Evolutionary conservation across 1,140 invertebrate genomes (phyloP), one percentile per base, ranked within the genome.

Genomic region (Panulirus ornatus): DNA sequence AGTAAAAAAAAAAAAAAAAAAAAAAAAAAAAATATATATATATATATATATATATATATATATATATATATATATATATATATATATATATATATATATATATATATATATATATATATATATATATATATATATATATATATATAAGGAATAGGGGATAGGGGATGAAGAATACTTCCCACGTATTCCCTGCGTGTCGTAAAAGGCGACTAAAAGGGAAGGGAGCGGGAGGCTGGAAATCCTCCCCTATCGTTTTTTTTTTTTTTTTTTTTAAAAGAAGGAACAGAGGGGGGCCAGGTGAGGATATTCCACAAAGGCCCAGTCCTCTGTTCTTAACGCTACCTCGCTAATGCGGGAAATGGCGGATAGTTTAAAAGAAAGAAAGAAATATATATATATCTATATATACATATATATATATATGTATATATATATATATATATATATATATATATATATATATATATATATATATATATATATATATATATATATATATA

Each of bases 81-180:
- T 22, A 73, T 73, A 22, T 73, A 22, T 16, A 16, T 22, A 73
- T 34, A 73, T 73, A 34, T 22, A 73, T 73, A 73, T 73, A 73
- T 73, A 73, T 73, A 73, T 73, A 73, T 73, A 73, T 73, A 73
- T 73, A 73, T 73, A 73, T 73, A 73, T 73, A 73, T 73, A 73
- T 73, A 73, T 73, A 73, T 73, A 73, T 73, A 73, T 73, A 73
- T 73, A n/a, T n/a, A n/a, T n/a, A n/a, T n/a, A n/a, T n/a, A n/a
- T n/a, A n/a, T n/a, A n/a, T n/a, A n/a, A n/a, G n/a, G n/a, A n/a
- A n/a, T n/a, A n/a, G n/a, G n/a, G n/a, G n/a, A n/a, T n/a, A n/a
- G n/a, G n/a, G n/a, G n/a, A n/a, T n/a, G n/a, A n/a, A n/a, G n/a
- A n/a, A n/a, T n/a, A n/a, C n/a, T n/a, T n/a, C n/a, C n/a, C n/a